phyloP scores from a whole-genome alignment of 35 echinoderm and acorn worm species.

The Apostichopus parvimensis region DNA sequence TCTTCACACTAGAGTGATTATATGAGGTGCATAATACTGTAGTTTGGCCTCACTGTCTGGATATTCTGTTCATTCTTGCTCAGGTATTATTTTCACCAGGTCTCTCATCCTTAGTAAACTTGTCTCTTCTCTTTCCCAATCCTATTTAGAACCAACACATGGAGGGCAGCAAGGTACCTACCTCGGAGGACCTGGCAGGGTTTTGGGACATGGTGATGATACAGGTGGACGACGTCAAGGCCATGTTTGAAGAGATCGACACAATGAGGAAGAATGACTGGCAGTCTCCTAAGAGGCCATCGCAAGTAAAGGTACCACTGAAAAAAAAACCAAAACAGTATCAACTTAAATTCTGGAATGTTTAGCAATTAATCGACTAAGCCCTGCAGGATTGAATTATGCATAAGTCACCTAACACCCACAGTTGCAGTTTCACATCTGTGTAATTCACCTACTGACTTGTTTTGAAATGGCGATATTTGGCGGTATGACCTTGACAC shows the following conservation, averaged over 20 bases:
- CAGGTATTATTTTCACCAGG: too few relatives aligned
- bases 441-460: too few relatives aligned
- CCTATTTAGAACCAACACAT: conserved; percentile 29
- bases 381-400: too few relatives aligned
- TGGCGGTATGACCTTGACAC: too few relatives aligned
- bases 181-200: conserved; percentile 82
- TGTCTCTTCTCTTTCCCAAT: background rate
- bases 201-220: conserved; percentile 99
- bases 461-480: too few relatives aligned
- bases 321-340: background rate
- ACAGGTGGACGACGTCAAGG: conserved; percentile 95
- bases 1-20: too few relatives aligned
- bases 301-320: conserved; percentile 46
- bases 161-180: conserved; percentile 51
- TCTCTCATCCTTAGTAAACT: background rate
- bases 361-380: too few relatives aligned
- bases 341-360: background rate
- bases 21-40: too few relatives aligned
- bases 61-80: too few relatives aligned
- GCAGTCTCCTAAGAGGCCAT: conserved; percentile 61
- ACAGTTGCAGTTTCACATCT: too few relatives aligned
- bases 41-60: too few relatives aligned
- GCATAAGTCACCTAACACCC: too few relatives aligned
- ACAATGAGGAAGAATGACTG: conserved; percentile 80
- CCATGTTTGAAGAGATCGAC: conserved; percentile 90